Base-by-base conservation (phyloP, 1,140 invertebrate species). In the Globodera ellingtonae region DNA sequence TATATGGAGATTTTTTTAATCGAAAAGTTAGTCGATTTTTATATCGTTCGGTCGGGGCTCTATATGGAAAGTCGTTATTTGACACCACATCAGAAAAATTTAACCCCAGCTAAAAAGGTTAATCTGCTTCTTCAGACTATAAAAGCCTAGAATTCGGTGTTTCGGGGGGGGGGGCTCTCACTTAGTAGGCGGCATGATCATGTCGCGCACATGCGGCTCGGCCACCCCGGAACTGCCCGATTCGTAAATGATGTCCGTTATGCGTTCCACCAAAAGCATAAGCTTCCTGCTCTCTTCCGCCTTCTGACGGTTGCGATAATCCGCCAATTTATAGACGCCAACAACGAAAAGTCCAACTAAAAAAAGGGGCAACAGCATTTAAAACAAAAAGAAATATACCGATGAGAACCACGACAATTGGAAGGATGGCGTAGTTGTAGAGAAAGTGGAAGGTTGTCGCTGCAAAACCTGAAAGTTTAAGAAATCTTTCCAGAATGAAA, bases 391-490 rank as follows among this genome's bases (percentile, higher is more conserved):
- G 50, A 35, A 35, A 80, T 80, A 74, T 44, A 86, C 84, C 24
- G 7, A 85, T 46, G 48, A 74, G 50, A 10, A 80, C 6, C 6
- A 35, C 65, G 18, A 82, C 10, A 18, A 81, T 70, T 15, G 85
- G 85, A 4, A 88, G 52, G 78, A 86, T 62, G 8, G 86, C 83
- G 50, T 86, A 86, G n/a, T 75, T 79, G 79, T 86, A 86, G 59
- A 84, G 59, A 72, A 88, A 88, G n/a, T 50, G 78, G 21, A 81
- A 50, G 8, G 75, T 35, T 62, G 67, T 72, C 48, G 24, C 4
- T 5, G 78, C 24, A 21, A 76, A 65, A 69, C 35, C 86, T 86
- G 48, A 83, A 87, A 86, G 72, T 35, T 62, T 3, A 35, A 15
- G 56, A 48, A 35, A 2, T 35, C 35, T 3, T 35, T 3, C 35